phyloP scores from a whole-genome alignment of 2,888 invertebrate species.

The Metopia argyrocephala region DNA sequence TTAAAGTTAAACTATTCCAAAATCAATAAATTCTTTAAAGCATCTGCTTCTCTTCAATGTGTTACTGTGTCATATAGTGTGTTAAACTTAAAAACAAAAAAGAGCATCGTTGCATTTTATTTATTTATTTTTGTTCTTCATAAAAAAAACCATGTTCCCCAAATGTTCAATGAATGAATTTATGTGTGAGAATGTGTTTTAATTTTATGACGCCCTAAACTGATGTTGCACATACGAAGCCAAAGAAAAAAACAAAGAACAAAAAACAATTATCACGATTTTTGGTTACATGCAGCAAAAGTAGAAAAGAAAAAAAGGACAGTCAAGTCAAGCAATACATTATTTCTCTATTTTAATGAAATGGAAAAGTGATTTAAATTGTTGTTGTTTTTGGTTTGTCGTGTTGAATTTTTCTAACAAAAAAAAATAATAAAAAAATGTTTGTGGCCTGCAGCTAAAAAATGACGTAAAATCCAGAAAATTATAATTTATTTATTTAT shows the following conservation, averaged over 20 bases:
- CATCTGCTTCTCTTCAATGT: constrained; percentile 14
- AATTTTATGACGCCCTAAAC: constrained; percentile 43
- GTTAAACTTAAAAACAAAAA: neutral
- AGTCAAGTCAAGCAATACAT: neutral
- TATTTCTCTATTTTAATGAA: neutral
- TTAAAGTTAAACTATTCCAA: no score
- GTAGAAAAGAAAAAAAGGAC: neutral
- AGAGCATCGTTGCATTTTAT: neutral
- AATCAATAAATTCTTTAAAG: neutral
- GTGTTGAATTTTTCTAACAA: constrained; percentile 32
- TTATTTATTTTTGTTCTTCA: neutral
- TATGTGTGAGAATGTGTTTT: constrained; percentile 56
- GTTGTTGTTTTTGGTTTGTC: constrained; percentile 31
- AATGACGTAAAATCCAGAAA: constrained; percentile 42
- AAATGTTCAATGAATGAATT: constrained; percentile 10
- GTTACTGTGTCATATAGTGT: constrained; percentile 39
- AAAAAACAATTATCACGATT: constrained; percentile 28
- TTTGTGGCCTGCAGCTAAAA: constrained; percentile 54
- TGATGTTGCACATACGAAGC: constrained; percentile 19
- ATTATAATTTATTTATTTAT: constrained; percentile 51
- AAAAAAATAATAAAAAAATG: no score
- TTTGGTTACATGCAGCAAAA: constrained; percentile 29
- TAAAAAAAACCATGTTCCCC: neutral
- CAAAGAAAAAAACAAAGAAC: neutral
- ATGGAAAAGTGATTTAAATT: constrained; percentile 32